phyloP scores from a whole-genome alignment of 2,113 vertebrate genomes.

The Ornithorhynchus anatinus region DNA sequence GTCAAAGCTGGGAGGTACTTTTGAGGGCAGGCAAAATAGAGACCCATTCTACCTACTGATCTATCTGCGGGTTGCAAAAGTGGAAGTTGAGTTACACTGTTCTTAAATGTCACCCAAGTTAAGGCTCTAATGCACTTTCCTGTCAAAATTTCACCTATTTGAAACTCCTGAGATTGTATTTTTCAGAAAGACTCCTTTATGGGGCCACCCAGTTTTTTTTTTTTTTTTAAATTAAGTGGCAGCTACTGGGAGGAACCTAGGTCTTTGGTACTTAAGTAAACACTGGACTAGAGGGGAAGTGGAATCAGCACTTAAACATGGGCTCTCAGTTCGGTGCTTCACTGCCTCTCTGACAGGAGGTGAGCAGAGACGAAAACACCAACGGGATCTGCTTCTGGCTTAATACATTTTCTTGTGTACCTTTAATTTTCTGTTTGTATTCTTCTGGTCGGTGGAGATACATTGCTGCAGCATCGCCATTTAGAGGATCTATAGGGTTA shows the following conservation, averaged over 20 bases:
- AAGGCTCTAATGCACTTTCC: neutral
- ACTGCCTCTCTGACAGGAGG: neutral
- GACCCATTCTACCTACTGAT: too few relatives aligned
- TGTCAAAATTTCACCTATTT: neutral
- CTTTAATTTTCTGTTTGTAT: constrained; percentile 99
- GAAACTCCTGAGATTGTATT: neutral
- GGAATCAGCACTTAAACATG: too few relatives aligned
- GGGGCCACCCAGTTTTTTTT: neutral
- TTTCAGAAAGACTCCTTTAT: neutral
- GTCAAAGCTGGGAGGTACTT: too few relatives aligned
- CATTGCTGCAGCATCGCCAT: constrained; percentile 98
- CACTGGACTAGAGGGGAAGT: too few relatives aligned
- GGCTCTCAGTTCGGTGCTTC: too few relatives aligned
- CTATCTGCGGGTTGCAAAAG: neutral
- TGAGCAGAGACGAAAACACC: neutral
- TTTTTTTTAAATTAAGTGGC: neutral
- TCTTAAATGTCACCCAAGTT: neutral
- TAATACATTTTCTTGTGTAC: constrained; percentile 56
- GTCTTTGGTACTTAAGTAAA: neutral
- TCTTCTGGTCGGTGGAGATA: constrained; percentile 98
- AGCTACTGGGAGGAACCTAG: constrained; percentile 20
- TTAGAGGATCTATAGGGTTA: constrained; percentile 97
- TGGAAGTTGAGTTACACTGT: too few relatives aligned
- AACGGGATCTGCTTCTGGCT: neutral
- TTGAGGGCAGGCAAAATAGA: too few relatives aligned